phyloP scores from a whole-genome alignment of 1,140 invertebrate species.

The Pissodes strobi region DNA sequence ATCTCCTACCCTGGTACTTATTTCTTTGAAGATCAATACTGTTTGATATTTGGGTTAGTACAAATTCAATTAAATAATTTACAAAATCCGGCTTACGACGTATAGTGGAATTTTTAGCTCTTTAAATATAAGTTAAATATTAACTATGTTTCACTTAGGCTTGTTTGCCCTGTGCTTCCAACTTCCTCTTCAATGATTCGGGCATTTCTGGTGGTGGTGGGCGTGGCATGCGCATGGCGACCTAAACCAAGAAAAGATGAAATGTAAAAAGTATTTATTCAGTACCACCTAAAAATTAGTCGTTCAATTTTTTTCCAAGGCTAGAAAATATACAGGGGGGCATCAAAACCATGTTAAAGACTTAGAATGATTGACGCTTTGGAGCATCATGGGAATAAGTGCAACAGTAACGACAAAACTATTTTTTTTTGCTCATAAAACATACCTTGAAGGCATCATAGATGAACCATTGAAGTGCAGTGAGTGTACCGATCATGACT shows the following conservation, averaged over 20 bases:
- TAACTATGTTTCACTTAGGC: background rate
- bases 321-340: too few relatives aligned
- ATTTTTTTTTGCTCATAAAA: background rate
- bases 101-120: conserved; percentile 2
- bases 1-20: background rate
- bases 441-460: conserved; percentile 95
- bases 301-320: too few relatives aligned
- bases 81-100: background rate
- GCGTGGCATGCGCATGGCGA: conserved; percentile 84
- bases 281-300: too few relatives aligned
- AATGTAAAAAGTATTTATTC: background rate
- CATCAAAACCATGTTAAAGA: background rate
- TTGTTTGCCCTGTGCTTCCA: conserved; percentile 60
- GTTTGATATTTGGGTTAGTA: background rate
- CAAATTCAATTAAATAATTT: background rate
- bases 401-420: background rate
- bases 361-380: background rate
- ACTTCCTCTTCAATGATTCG: conserved; percentile 88
- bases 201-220: conserved; percentile 99
- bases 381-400: background rate
- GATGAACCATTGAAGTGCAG: conserved; percentile 99
- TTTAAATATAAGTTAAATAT: conserved; percentile 1
- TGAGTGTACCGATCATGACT: conserved; percentile 99
- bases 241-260: conserved; percentile 48
- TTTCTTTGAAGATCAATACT: background rate